Conservation (phyloP, 2,113 vertebrate species). For the Elanus axillaris region DNA sequence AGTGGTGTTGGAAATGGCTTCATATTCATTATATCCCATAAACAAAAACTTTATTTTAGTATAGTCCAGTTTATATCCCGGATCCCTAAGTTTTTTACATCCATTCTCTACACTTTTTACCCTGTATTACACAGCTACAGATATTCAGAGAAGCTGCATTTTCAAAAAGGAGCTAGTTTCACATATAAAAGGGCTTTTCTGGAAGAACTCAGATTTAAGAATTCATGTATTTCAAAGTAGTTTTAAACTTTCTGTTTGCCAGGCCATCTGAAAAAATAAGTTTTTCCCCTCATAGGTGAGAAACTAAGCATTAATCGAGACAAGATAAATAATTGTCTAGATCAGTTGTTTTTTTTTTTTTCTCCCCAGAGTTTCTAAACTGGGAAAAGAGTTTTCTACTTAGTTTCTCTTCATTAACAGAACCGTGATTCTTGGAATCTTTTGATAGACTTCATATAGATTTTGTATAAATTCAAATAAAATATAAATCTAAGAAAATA, state of each 20-base stretch:
- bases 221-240: neutral
- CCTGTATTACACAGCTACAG: neutral
- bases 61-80: neutral
- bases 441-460: neutral
- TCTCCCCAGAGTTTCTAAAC: neutral
- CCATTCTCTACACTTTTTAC: neutral
- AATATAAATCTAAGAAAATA: neutral
- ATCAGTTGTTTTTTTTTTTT: neutral
- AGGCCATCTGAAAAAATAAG: neutral
- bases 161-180: neutral
- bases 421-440: neutral
- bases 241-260: neutral
- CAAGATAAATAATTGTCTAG: neutral
- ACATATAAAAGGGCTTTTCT: neutral
- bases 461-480: neutral
- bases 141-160: neutral
- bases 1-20: neutral
- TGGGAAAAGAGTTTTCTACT: neutral
- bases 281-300: neutral
- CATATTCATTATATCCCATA: neutral
- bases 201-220: neutral
- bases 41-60: neutral
- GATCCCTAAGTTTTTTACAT: neutral
- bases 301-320: neutral
- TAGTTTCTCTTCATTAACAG: neutral